Evolutionary conservation across 2,888 invertebrate species (phyloP), one percentile per base, ranked within the genome.

Genomic region (Drosophila ezoana): DNA sequence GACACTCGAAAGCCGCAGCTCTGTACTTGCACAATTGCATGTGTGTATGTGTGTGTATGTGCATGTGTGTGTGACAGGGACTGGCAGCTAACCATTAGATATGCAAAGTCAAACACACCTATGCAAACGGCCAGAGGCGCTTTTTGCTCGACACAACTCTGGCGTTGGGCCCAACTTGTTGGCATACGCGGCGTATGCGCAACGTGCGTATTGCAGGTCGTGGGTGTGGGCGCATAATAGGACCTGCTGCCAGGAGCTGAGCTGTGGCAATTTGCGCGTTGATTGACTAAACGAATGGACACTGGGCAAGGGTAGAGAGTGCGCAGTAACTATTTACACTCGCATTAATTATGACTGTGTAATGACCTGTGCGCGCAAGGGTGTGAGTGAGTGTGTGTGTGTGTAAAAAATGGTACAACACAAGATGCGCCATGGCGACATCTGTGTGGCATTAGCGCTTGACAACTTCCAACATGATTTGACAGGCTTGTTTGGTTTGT

Each of bases 31-130:
- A 28, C 28, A 28, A 2, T 28, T 8, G 4, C 10, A 13, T 37
- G 14, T 23, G 20, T 20, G 11, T 33, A 23, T 45, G 32, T 44
- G 10, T 52, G 14, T 18, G 16, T 47, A n/a, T 4, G 28, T 28
- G 28, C 28, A 8, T 73, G 33, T 33, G 48, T 40, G 47, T 23
- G 67, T 49, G 43, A 40, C 20, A 23, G 20, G 38, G 51, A 65
- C 44, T 64, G 57, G 4, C 48, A 76, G 57, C 69, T 45, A 85
- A 62, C 67, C 67, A 70, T 68, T 80, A 68, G 74, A 66, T 81
- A 84, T 81, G 79, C 79, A 81, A 87, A 81, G 79, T 75, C 81
- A 81, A 86, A 78, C 74, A 74, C 64, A 74, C 64, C 74, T 67
- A 40, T 64, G 70, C 37, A 54, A 74, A 33, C 35, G 47, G 53